phyloP scores from a whole-genome alignment of 2,888 invertebrate species.

The Meiosimyza decipiens region DNA sequence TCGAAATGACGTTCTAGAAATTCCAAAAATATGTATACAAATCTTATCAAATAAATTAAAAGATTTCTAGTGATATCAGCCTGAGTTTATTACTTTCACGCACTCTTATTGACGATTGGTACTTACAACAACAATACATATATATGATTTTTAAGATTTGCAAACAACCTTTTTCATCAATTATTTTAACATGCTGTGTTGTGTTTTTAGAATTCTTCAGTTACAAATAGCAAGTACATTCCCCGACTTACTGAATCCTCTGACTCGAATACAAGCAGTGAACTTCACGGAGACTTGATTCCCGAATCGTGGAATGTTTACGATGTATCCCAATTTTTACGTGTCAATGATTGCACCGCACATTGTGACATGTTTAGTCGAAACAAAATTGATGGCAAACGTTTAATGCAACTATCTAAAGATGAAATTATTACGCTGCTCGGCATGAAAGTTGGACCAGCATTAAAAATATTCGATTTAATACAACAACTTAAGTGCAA shows the following conservation, averaged over 20 bases:
- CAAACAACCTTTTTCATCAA: background rate
- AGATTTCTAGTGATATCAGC: too few species aligned
- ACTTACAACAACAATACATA: slow-evolving; percentile 50
- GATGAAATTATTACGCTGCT: slow-evolving; percentile 90
- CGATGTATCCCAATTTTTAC: slow-evolving; percentile 90
- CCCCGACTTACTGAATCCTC: slow-evolving; percentile 69
- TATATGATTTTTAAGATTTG: slow-evolving; percentile 3
- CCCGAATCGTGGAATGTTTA: slow-evolving; percentile 83
- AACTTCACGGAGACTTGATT: slow-evolving; percentile 55
- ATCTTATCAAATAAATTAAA: too few species aligned
- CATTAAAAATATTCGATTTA: slow-evolving; percentile 91
- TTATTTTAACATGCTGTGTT: background rate
- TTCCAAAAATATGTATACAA: too few species aligned
- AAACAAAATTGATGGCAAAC: slow-evolving; percentile 83
- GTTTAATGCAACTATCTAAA: slow-evolving; percentile 83
- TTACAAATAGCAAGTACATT: slow-evolving; percentile 70
- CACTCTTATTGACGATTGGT: slow-evolving; percentile 50
- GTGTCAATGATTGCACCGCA: slow-evolving; percentile 85
- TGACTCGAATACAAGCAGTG: slow-evolving; percentile 35
- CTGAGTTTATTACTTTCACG: slow-evolving; percentile 27
- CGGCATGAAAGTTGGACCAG: slow-evolving; percentile 94
- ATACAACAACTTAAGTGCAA: slow-evolving; percentile 91
- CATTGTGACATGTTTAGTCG: slow-evolving; percentile 76
- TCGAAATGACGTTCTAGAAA: too few species aligned
- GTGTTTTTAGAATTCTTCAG: slow-evolving; percentile 64